Conservation (phyloP, 2,113 vertebrate species). For the Tachysurus vachellii region DNA sequence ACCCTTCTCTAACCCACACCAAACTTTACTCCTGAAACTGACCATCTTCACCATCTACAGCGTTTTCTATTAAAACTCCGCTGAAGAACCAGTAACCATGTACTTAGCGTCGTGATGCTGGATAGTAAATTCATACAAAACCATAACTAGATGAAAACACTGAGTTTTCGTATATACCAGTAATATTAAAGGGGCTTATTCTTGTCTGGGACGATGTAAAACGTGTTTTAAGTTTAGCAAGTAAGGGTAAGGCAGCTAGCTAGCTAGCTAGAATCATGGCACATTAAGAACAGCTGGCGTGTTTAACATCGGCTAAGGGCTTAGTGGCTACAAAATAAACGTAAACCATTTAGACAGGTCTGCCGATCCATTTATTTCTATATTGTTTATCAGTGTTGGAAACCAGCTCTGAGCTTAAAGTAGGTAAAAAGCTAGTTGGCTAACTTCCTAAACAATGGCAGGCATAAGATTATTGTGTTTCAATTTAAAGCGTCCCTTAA, state of each 20-base stretch:
- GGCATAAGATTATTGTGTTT: conserved; percentile 28
- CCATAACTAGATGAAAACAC: background rate
- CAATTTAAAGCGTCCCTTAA: conserved; percentile 25
- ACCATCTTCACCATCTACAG: conserved; percentile 61
- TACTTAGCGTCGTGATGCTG: background rate
- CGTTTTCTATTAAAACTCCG: background rate
- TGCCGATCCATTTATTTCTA: background rate
- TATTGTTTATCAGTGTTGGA: background rate
- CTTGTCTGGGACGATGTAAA: background rate
- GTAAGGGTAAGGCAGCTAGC: background rate
- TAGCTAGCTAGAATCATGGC: background rate
- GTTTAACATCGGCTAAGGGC: background rate
- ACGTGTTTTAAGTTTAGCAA: background rate
- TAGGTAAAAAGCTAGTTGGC: background rate
- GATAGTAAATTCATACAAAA: background rate
- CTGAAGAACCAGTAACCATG: background rate
- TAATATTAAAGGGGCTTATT: background rate
- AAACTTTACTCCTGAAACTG: conserved; percentile 60
- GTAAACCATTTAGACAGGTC: background rate
- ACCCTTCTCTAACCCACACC: conserved; percentile 60
- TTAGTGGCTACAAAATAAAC: background rate
- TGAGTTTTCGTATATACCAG: too few relatives aligned
- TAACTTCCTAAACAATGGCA: background rate
- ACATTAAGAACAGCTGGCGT: background rate
- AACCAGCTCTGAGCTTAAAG: background rate